Evolutionary conservation across 2,113 vertebrate species (phyloP), one percentile per base, ranked within the genome.

Genomic region (Tonatia bakeri): DNA sequence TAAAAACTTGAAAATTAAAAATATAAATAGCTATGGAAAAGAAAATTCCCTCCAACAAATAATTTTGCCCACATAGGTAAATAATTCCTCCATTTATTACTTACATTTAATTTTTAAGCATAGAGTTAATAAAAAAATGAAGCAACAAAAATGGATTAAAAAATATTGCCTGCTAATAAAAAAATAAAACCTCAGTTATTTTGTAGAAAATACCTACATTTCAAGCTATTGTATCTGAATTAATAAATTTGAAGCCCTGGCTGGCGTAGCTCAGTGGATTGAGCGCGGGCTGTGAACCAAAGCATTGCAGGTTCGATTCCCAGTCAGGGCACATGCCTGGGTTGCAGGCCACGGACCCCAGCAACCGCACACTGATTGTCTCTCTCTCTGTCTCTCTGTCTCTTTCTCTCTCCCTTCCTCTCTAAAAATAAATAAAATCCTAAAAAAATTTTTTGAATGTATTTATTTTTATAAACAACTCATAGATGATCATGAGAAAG

Each of bases 1-100:
- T 75, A 12, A 87, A 93, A 70, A 84, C 9, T 54, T 91, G 73
- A 90, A 93, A 81, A 79, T 36, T 80, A 50, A 95, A 96, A 94
- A 82, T 11, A 86, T 20, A 73, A 82, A 64, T 56, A 91, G 20
- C 2, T 56, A 11, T 82, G 38, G 69, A 90, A 83, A 94, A 69
- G 84, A 56, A 89, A 96, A 91, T 77, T 79, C 38, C 17, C 52
- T 72, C 47, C 4, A 75, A 45, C 61, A 90, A 89, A 93, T 85
- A 13, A 69, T 84, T 96, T 75, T 91, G 11, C 40, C 59, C 79
- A 1, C 2, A 52, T 56, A 87, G 13, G 28, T 91, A 91, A 87
- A 87, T 0, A 45, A 81, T n/a, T 96, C 52, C 72, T 96, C 38
- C 38, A 65, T 77, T 89, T 67, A 31, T 70, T 70, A 76, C 5